Evolutionary conservation across 2,888 invertebrate genomes (phyloP).

Genomic region (Xiphydria camelus): DNA sequence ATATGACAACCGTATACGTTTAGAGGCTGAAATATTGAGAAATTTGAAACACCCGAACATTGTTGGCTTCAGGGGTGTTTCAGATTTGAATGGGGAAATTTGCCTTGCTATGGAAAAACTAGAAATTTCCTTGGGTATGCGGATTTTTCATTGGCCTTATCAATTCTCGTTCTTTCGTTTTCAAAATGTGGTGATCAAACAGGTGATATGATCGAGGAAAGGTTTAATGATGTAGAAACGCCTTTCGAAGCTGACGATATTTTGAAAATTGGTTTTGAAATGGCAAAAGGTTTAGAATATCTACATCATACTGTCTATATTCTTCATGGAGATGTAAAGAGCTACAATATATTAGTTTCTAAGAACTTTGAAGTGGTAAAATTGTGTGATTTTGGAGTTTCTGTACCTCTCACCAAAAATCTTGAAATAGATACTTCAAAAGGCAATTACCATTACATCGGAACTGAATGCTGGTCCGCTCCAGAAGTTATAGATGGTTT

Average conservation of each 20-base stretch:
- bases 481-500: conserved; percentile 71
- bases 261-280: conserved; percentile 68
- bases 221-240: conserved; percentile 59
- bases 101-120: conserved; percentile 82
- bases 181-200: background rate
- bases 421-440: conserved; percentile 62
- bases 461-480: conserved; percentile 79
- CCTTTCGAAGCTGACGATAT: conserved; percentile 69
- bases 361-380: conserved; percentile 76
- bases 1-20: conserved; percentile 64
- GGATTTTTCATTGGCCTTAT: background rate
- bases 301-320: conserved; percentile 73
- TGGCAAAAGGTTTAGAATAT: conserved; percentile 74
- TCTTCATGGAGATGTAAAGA: conserved; percentile 84
- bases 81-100: conserved; percentile 62
- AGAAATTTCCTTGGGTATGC: conserved; percentile 65
- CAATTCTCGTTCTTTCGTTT: background rate
- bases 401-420: conserved; percentile 68
- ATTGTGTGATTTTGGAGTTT: conserved; percentile 85
- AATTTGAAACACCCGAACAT: conserved; percentile 79
- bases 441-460: conserved; percentile 66
- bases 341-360: conserved; percentile 78
- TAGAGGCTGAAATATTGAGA: conserved; percentile 74
- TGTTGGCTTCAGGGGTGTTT: conserved; percentile 71
- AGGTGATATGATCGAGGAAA: conserved; percentile 73